Evolutionary conservation across 2,888 invertebrate species (phyloP).

Genomic region (Drosophila lacicola): DNA sequence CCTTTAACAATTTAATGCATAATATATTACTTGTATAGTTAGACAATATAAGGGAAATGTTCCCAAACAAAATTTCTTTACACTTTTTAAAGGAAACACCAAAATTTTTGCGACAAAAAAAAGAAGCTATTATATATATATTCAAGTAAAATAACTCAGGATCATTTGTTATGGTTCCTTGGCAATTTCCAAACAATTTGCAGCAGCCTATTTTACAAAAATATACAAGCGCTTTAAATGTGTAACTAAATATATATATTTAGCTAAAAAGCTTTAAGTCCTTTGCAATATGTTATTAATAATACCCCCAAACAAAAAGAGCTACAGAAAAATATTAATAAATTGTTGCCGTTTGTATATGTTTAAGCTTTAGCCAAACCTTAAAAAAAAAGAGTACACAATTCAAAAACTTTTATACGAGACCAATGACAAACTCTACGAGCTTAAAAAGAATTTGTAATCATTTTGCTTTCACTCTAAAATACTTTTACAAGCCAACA

Average conservation of each 20-base stretch:
- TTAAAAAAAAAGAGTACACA: constrained; percentile 20
- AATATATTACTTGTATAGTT: constrained; percentile 72
- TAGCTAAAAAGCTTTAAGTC: constrained; percentile 33
- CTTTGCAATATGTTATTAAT: constrained; percentile 39
- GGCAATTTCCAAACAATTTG: constrained; percentile 13
- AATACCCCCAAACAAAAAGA: neutral
- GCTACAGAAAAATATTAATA: neutral
- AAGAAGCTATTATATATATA: constrained; percentile 16
- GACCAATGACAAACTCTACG: constrained; percentile 71
- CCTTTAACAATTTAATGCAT: constrained; percentile 15
- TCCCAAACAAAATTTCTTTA: constrained; percentile 63
- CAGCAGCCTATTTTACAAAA: constrained; percentile 27
- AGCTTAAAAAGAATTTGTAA: constrained; percentile 46
- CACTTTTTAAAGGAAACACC: constrained; percentile 68
- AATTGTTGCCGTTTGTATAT: constrained; percentile 22
- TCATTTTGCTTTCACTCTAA: neutral
- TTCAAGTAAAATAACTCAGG: constrained; percentile 43
- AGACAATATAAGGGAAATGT: constrained; percentile 82
- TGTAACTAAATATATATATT: constrained; percentile 25
- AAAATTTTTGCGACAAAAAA: constrained; percentile 50
- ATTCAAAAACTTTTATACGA: constrained; percentile 47
- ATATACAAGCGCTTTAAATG: constrained; percentile 58
- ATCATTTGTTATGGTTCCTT: constrained; percentile 55
- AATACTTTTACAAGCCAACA: neutral
- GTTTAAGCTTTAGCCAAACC: constrained; percentile 44